Base-by-base conservation (phyloP, 1,140 invertebrate species). In the Tachypleus tridentatus region DNA sequence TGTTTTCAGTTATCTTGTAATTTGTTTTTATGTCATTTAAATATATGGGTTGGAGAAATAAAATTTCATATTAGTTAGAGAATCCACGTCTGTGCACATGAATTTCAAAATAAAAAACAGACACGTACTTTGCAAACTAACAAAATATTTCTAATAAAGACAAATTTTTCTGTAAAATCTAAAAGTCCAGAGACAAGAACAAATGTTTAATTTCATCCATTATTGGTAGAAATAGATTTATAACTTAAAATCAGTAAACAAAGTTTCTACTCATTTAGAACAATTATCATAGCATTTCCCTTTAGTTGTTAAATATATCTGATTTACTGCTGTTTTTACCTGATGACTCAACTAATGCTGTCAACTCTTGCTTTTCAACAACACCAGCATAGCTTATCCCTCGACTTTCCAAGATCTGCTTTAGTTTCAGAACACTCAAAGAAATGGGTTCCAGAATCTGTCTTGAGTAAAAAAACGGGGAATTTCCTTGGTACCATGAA, bases 321-420 rank as follows among this genome's bases (percentile, higher is more conserved):
- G 5, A 57, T 64, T 11, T 54, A 63, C 56, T 10, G 49, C 29
- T 62, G 9, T 51, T 51, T 66, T 66, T 71, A 82, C 81, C 81
- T 71, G 79, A 77, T 51, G 74, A 70, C 64, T 77, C 72, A 1
- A 82, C 78, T 6, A 82, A 69, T 49, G 77, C 72, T 8, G 74
- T 75, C 6, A 82, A 73, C 64, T 82, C 80, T 69, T 76, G 69
- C 69, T 81, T 82, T 65, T 82, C 81, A 5, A 82, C 71, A 58
- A 78, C 74, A 49, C 76, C 78, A 51, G 76, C 76, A 73, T 80
- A 81, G 62, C 76, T 79, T 9, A 82, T 74, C 5, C 81, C 81
- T 71, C 81, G 69, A 53, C 75, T 76, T 63, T 82, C 80, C 9
- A 82, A 69, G 11, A 82, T 66, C 4, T 76, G 73, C 65, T 82